Conservation (phyloP, 2,888 invertebrate species). For the Tachina fera region DNA sequence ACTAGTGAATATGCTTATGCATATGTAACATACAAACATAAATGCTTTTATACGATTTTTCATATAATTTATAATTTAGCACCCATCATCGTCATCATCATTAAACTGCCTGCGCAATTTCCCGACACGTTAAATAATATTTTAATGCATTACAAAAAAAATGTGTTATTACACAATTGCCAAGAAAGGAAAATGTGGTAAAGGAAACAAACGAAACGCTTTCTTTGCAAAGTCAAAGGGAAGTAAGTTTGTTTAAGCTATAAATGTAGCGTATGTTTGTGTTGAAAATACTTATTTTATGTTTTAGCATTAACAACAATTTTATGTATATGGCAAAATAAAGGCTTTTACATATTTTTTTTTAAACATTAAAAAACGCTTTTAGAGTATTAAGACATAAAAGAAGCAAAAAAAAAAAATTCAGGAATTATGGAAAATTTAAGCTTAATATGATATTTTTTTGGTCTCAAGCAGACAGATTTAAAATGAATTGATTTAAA, state of each 20-base stretch:
- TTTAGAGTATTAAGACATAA: slow-evolving; percentile 65
- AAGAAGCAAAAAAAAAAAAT: background rate
- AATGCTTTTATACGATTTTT: slow-evolving; percentile 49
- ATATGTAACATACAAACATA: background rate
- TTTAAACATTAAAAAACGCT: slow-evolving; percentile 49
- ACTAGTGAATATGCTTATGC: background rate
- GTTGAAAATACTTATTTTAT: slow-evolving; percentile 23
- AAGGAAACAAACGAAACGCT: background rate
- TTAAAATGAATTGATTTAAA: no score
- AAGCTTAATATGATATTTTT: background rate
- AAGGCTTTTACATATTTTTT: background rate
- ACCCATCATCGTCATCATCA: slow-evolving; percentile 48
- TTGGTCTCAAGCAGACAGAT: no score
- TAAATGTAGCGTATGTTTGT: background rate
- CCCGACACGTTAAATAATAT: slow-evolving; percentile 1
- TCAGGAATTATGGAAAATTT: background rate
- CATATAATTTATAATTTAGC: slow-evolving; percentile 64
- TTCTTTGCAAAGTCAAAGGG: slow-evolving; percentile 2
- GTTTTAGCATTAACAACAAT: slow-evolving; percentile 41
- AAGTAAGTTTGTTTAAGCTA: background rate
- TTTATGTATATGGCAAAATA: slow-evolving; percentile 35
- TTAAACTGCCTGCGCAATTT: slow-evolving; percentile 16
- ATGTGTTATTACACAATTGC: background rate
- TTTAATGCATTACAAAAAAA: slow-evolving; percentile 51
- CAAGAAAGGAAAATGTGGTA: background rate